phyloP scores from a whole-genome alignment of 2,797 vertebrate species.

The Alauda arvensis region DNA sequence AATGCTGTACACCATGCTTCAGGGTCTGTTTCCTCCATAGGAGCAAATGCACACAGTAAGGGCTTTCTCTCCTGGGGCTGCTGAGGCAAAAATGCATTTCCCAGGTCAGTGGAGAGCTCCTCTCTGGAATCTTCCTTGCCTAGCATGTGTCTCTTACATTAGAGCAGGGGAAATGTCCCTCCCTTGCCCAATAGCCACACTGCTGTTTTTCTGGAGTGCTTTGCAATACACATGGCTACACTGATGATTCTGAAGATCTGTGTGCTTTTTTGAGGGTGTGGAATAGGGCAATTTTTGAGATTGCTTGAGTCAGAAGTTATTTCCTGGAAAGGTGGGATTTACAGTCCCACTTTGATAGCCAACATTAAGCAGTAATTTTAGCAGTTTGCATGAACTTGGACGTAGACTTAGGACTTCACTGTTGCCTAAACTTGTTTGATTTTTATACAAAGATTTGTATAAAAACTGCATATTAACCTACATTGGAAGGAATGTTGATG shows the following conservation, averaged over 20 bases:
- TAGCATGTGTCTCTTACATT: fast-evolving
- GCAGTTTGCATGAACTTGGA: neutral
- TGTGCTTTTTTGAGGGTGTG: neutral
- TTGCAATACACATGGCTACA: neutral
- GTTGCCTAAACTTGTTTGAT: neutral
- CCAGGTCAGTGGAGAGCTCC: neutral
- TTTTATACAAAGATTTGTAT: neutral
- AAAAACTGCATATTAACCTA: neutral
- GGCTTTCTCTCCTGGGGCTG: neutral
- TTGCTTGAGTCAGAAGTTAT: neutral
- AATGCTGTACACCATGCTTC: neutral
- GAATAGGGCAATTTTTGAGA: neutral
- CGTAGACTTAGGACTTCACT: neutral
- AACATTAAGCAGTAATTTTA: neutral
- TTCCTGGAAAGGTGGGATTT: neutral
- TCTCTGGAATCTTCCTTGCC: neutral
- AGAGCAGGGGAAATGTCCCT: neutral
- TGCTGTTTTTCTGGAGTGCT: neutral
- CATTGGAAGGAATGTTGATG: neutral
- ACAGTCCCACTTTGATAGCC: neutral
- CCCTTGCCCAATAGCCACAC: neutral
- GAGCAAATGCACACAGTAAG: neutral
- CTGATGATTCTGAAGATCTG: neutral
- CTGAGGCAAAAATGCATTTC: neutral
- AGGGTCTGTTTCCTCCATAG: neutral